phyloP scores from a whole-genome alignment of 2,888 invertebrate genomes.

The Diarsia brunnea region DNA sequence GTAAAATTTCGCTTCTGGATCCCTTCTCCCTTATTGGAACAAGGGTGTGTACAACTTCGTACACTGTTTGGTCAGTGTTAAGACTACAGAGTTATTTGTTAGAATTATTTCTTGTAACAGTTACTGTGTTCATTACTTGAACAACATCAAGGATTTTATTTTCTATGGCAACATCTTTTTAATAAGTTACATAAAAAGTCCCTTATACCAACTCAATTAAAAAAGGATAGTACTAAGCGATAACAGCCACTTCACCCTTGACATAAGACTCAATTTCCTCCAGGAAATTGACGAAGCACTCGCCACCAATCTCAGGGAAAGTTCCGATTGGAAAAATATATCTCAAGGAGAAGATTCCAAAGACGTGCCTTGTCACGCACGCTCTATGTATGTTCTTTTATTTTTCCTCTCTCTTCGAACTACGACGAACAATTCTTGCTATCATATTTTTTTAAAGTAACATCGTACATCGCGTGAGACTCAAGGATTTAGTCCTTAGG shows the following conservation, averaged over 20 bases:
- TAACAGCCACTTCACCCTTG: slow-evolving; percentile 39
- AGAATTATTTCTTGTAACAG: neutral
- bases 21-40: slow-evolving; percentile 58
- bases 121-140: neutral
- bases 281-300: slow-evolving; percentile 73
- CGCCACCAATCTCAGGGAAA: slow-evolving; percentile 63
- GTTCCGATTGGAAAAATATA: slow-evolving; percentile 70
- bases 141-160: neutral
- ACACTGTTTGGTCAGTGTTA: slow-evolving; percentile 20
- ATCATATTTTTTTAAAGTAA: slow-evolving; percentile 52
- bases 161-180: neutral
- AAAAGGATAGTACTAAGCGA: neutral
- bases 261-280: slow-evolving; percentile 72
- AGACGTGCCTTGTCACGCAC: slow-evolving; percentile 72
- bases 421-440: slow-evolving; percentile 36
- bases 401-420: slow-evolving; percentile 55
- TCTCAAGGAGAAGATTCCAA: slow-evolving; percentile 63
- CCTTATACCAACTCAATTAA: slow-evolving; percentile 18
- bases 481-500: slow-evolving; percentile 12
- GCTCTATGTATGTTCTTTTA: slow-evolving; percentile 56
- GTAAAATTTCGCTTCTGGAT: slow-evolving; percentile 61
- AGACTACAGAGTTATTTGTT: neutral
- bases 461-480: slow-evolving; percentile 4
- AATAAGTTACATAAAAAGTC: neutral
- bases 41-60: slow-evolving; percentile 40